A percentile compares a stretch with the other conserved stretches of the same genome.
These are phyloP conservation scores for Rhingia rostrata DNA, from an alignment of 2,888 invertebrate genomes.

Conservation along the genomic window DNA sequence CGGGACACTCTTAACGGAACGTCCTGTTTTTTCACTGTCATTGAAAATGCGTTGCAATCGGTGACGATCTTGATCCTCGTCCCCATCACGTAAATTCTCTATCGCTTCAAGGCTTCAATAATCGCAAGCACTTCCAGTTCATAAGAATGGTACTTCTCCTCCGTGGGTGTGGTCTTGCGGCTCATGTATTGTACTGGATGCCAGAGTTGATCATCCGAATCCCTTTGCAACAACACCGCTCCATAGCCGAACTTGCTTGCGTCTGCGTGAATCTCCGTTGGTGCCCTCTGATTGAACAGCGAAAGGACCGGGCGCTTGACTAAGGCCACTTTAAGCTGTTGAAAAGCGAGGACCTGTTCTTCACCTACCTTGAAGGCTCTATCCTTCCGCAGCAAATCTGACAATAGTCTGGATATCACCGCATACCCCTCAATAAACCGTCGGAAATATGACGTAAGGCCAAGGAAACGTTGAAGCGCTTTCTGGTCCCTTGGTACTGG, in stretches of 20 bases:
- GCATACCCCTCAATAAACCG: constrained; percentile 10
- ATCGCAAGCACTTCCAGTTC: constrained; percentile 7
- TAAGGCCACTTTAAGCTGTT: background rate
- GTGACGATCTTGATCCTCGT: background rate
- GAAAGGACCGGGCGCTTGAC: no score
- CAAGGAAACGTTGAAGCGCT: constrained; percentile 57
- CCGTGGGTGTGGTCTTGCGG: background rate
- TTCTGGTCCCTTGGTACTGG: constrained; percentile 49
- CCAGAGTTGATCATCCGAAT: background rate
- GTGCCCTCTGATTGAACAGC: no score
- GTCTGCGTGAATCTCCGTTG: background rate
- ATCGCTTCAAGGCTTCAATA: constrained; percentile 10
- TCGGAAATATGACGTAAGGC: constrained; percentile 49
- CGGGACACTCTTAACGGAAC: constrained; percentile 16
- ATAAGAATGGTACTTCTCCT: constrained; percentile 9
- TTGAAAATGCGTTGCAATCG: constrained; percentile 26
- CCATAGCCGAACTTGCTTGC: constrained; percentile 16
- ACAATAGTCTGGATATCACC: constrained; percentile 16
- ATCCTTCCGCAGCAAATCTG: constrained; percentile 14
- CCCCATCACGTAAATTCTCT: background rate
- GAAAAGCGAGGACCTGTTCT: background rate
- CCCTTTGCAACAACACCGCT: background rate
- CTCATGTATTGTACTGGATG: constrained; percentile 16
- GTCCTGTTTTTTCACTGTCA: constrained; percentile 25
- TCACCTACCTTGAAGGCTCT: background rate